A percentile compares a stretch with the other conserved stretches of the same genome.
Conservation (phyloP, 1,140 invertebrate genomes). For the Drosophila neocordata region DNA sequence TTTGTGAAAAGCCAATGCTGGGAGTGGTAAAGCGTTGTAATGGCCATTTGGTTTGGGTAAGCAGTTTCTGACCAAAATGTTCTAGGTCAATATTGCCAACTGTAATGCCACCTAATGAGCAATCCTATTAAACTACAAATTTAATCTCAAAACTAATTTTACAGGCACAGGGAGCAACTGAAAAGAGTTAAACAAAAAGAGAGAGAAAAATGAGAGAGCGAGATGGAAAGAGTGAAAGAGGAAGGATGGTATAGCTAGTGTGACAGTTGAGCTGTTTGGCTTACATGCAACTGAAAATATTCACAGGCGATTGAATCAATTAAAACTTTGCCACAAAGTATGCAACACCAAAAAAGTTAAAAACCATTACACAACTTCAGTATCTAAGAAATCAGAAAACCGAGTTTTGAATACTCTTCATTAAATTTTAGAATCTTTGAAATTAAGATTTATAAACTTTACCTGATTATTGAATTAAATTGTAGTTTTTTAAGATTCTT, state of each 20-base stretch:
- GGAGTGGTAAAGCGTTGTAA: not conserved
- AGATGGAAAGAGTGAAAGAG: not conserved
- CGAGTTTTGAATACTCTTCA: conserved; percentile 6
- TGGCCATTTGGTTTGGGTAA: conserved; percentile 5
- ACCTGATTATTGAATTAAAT: too few species aligned
- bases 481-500: too few species aligned
- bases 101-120: conserved; percentile 58
- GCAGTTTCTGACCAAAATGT: conserved; percentile 29
- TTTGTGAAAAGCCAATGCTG: conserved; percentile 16
- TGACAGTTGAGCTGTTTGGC: conserved; percentile 33
- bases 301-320: conserved; percentile 72
- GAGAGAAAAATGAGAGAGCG: not conserved
- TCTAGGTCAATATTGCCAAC: conserved; percentile 36
- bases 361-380: conserved; percentile 5
- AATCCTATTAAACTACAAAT: conserved; percentile 64
- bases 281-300: conserved; percentile 45
- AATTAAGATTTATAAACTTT: too few species aligned
- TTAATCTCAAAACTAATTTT: conserved; percentile 70
- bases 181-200: not conserved
- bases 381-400: not conserved
- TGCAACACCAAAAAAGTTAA: conserved; percentile 31
- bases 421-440: not conserved
- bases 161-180: conserved; percentile 28
- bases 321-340: conserved; percentile 61
- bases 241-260: conserved; percentile 13